These are phyloP conservation scores for Lypha dubia DNA, from an alignment of 2,888 invertebrate genomes.

Conservation along the genomic window DNA sequence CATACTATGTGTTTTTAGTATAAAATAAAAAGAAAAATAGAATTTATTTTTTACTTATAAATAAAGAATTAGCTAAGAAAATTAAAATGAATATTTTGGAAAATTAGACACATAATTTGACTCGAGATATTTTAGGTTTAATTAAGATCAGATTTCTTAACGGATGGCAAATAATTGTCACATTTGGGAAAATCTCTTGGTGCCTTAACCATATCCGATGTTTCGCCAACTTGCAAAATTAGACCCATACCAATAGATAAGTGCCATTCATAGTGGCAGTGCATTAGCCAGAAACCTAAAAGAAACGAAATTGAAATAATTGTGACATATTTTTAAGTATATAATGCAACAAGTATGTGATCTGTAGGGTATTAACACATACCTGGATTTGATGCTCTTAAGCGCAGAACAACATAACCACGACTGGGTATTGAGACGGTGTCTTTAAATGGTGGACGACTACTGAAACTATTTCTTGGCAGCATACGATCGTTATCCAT, in stretches of 20 bases:
- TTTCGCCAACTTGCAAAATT: slow-evolving; percentile 83
- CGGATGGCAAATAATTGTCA: slow-evolving; percentile 86
- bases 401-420: slow-evolving; percentile 79
- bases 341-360: no score
- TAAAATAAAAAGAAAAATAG: no score
- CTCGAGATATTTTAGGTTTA: background rate
- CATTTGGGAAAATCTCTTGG: slow-evolving; percentile 90
- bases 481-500: slow-evolving; percentile 72
- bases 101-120: background rate
- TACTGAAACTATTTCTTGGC: slow-evolving; percentile 69
- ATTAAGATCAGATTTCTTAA: background rate
- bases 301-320: no score
- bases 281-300: slow-evolving; percentile 78
- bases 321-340: no score
- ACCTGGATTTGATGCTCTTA: slow-evolving; percentile 78
- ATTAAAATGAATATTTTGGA: background rate
- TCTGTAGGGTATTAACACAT: background rate
- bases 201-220: slow-evolving; percentile 86
- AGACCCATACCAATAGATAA: slow-evolving; percentile 78
- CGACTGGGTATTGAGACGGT: slow-evolving; percentile 79
- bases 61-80: no score
- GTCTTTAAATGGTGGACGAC: slow-evolving; percentile 79
- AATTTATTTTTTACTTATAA: no score
- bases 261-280: slow-evolving; percentile 80
- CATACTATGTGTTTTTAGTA: no score